phyloP scores from a whole-genome alignment of 2,113 vertebrate genomes.

The Pionites leucogaster region DNA sequence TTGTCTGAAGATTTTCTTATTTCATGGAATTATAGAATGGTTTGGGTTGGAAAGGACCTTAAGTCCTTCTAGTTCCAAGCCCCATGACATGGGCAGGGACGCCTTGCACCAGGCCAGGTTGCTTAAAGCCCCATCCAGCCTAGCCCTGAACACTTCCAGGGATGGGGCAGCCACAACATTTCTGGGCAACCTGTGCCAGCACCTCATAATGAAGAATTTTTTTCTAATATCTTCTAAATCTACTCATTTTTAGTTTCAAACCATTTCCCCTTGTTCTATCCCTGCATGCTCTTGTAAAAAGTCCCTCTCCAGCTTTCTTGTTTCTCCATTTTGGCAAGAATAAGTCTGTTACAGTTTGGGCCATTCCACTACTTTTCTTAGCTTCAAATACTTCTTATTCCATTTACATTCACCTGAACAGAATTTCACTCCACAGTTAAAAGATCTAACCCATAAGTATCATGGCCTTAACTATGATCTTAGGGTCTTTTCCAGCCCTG shows the following conservation, averaged over 20 bases:
- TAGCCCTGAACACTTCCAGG: not conserved
- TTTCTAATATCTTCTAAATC: not conserved
- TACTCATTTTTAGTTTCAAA: not conserved
- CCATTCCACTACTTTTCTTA: not conserved
- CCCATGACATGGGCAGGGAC: not conserved
- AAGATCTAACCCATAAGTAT: not conserved
- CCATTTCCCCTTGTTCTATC: not conserved
- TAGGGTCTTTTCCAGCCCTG: too few relatives aligned
- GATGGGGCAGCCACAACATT: not conserved
- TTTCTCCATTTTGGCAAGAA: not conserved
- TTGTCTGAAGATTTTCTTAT: not conserved
- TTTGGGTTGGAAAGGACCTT: not conserved
- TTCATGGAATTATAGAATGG: not conserved
- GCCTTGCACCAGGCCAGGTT: not conserved
- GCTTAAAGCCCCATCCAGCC: not conserved
- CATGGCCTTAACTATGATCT: not conserved
- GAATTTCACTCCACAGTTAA: not conserved
- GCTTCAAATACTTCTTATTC: not conserved
- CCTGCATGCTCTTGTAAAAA: not conserved
- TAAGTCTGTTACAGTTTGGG: not conserved
- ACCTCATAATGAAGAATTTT: not conserved
- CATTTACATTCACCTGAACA: not conserved
- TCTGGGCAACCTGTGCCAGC: not conserved
- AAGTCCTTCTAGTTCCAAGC: not conserved
- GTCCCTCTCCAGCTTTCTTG: not conserved